Base-by-base conservation (phyloP, 2,888 invertebrate species). In the Pseudococcus longispinus region DNA sequence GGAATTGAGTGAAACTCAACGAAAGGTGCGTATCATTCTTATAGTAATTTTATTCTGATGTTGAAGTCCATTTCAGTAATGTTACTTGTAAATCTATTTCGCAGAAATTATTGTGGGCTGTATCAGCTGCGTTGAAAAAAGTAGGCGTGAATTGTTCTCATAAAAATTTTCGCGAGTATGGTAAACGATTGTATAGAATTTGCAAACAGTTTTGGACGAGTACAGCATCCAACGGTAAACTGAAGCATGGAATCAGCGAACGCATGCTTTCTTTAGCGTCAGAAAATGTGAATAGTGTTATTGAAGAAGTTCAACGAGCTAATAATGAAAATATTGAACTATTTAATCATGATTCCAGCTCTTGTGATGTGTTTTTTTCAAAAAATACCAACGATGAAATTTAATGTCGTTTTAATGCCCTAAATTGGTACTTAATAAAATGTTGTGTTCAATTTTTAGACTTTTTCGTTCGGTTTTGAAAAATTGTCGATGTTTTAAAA, bases 21-120 rank as follows among this genome's bases (percentile, higher is more conserved):
- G 84, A 37, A 84, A 65, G 29, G 84, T 84, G 18, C 18, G 84
- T 32, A 23, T 23, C 6, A 51, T 83, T 83, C 11, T n/a, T n/a
- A n/a, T n/a, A n/a, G n/a, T n/a, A 20, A 18, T 26, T 83, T 82
- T 23, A 4, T 29, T 5, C 44, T 42, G 0, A 23, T 18, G 37
- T 29, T 6, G 13, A 70, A 70, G 20, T 70, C 5, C 4, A 15
- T 18, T 13, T 20, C 29, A 46, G 2, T 46, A 11, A 46, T 46
- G n/a, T 46, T 11, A 80, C 4, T 15, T 20, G 23, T 46, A 13
- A 6, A 20, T 37, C 20, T n/a, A 18, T 60, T 88, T 90, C 91
- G 80, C 90, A 95, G 95, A 96, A 96, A 92, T 91, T 96, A 37
- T 91, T 95, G 23, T 96, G 95, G 95, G 95, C 96, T 0, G 95